Percentiles rank a stretch among this genome's conserved stretches.
Conservation (phyloP, 2,797 vertebrate genomes). For the Artibeus jamaicensis region DNA sequence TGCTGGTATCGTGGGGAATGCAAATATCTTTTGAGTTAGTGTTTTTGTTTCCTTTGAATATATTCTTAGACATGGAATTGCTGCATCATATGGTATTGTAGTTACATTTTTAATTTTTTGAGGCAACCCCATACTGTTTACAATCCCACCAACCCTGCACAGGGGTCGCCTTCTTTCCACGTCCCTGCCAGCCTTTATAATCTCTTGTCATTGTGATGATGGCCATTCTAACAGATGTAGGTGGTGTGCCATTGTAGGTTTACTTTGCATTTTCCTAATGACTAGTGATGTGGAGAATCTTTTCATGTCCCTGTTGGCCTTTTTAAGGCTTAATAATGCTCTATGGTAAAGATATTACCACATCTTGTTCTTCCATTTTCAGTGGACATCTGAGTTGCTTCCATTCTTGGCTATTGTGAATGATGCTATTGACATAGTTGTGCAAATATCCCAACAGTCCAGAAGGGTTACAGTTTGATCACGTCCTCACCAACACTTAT, state of each 20-base stretch:
- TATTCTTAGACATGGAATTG: neutral
- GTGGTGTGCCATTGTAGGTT: neutral
- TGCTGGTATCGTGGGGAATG: neutral
- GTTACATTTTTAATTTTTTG: no score
- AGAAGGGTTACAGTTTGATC: neutral
- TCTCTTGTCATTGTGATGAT: neutral
- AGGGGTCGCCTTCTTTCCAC: neutral
- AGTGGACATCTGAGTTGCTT: neutral
- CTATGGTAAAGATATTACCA: neutral
- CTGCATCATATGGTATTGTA: neutral
- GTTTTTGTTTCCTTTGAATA: neutral
- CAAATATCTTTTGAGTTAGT: neutral
- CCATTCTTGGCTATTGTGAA: no score
- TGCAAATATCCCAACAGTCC: neutral
- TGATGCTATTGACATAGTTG: no score
- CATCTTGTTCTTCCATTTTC: neutral
- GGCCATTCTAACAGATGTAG: neutral
- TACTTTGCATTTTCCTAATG: neutral
- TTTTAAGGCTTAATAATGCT: neutral
- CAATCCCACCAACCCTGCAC: neutral
- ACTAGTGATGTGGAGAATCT: no score
- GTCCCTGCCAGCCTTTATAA: neutral
- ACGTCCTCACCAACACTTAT: neutral
- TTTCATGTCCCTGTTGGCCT: neutral
- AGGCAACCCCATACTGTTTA: neutral